Percentiles rank a stretch among this genome's conserved stretches.
phyloP scores from a whole-genome alignment of 2,797 vertebrate genomes.

The Etheostoma perlongum region DNA sequence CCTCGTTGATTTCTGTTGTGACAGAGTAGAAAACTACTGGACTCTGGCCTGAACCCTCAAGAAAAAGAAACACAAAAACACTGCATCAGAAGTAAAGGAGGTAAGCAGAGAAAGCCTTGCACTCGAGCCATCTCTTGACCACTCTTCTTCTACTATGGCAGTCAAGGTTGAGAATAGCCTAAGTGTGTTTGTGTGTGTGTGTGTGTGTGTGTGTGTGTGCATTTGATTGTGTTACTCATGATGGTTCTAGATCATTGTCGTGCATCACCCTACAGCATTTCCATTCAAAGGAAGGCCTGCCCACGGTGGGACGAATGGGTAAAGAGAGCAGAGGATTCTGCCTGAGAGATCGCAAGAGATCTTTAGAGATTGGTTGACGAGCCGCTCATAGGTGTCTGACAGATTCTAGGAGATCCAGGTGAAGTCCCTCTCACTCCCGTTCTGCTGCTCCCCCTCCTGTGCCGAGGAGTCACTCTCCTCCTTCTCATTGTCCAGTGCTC shows the following conservation, averaged over 20 bases:
- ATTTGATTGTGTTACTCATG: conserved; percentile 48
- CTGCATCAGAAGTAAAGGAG: conserved; percentile 83
- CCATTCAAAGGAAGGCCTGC: conserved; percentile 73
- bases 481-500: conserved; percentile 91
- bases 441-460: conserved; percentile 88
- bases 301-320: conserved; percentile 67
- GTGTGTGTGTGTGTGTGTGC: conserved; percentile 23
- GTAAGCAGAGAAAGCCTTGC: conserved; percentile 79
- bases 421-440: conserved; percentile 93
- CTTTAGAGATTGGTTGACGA: conserved; percentile 68
- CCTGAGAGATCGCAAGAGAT: conserved; percentile 73
- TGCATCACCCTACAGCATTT: conserved; percentile 72
- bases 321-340: conserved; percentile 75
- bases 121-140: conserved; percentile 61
- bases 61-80: conserved; percentile 74
- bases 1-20: conserved; percentile 66
- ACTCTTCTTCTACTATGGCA: conserved; percentile 71
- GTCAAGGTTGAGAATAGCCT: conserved; percentile 68
- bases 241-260: conserved; percentile 76
- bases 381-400: conserved; percentile 37
- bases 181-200: conserved; percentile 44
- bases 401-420: conserved; percentile 94
- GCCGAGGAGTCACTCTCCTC: conserved; percentile 93
- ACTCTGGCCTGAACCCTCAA: conserved; percentile 74
- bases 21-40: conserved; percentile 72